Evolutionary conservation across 2,113 vertebrate species (phyloP).

Genomic region (Otolemur garnettii): DNA sequence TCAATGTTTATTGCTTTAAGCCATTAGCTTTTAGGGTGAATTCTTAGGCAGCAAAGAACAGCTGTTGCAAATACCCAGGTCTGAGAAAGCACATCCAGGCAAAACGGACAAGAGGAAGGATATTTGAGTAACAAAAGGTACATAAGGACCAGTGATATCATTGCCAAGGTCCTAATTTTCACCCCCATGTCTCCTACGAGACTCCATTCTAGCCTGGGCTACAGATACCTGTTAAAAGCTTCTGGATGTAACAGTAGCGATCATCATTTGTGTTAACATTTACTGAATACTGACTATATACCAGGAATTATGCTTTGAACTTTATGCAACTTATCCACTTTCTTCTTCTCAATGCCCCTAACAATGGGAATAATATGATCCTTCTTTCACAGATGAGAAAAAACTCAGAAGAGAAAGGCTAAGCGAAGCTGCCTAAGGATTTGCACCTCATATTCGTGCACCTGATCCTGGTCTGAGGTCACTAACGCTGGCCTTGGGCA

Average conservation of each 20-base stretch:
- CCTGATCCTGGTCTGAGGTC: background rate
- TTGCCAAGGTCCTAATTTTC: background rate
- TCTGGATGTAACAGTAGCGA: background rate
- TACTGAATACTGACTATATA: background rate
- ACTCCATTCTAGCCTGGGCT: background rate
- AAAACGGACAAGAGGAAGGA: background rate
- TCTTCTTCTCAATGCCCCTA: background rate
- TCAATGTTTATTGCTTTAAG: background rate
- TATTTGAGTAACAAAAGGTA: background rate
- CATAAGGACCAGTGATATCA: background rate
- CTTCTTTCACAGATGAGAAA: background rate
- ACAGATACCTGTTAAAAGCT: background rate
- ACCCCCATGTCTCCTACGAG: background rate
- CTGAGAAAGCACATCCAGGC: background rate
- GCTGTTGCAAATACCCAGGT: background rate
- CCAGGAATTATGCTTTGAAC: background rate
- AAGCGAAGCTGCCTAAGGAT: background rate
- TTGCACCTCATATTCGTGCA: fast-evolving
- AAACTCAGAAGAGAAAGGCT: background rate
- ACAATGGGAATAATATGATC: background rate
- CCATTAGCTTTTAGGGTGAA: background rate
- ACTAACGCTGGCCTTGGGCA: fast-evolving
- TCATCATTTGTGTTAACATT: background rate
- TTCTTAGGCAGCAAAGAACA: background rate
- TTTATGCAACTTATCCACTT: background rate